These are phyloP conservation scores for Discoglossus pictus DNA, from an alignment of 2,797 vertebrate species.

Conservation along the genomic window DNA sequence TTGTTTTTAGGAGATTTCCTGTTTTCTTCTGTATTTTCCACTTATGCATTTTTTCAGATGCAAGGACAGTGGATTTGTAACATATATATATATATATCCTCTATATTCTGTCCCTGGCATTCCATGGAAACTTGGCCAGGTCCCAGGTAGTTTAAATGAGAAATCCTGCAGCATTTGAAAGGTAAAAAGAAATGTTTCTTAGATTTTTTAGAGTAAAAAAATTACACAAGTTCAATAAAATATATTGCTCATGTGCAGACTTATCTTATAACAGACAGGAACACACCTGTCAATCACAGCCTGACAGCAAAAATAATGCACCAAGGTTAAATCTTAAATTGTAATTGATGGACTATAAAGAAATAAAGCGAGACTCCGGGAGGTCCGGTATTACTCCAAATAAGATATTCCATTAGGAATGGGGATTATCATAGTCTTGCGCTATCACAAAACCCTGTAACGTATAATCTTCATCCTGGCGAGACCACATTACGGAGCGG, in stretches of 20 bases:
- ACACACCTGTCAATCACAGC: conserved; percentile 2
- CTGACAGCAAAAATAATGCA: not conserved
- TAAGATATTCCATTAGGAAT: conserved; percentile 36
- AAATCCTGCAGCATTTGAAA: too few species aligned
- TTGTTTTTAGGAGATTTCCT: too few species aligned
- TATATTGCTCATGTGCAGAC: not conserved
- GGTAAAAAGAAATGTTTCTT: too few species aligned
- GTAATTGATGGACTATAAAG: not conserved
- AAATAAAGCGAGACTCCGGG: conserved; percentile 15
- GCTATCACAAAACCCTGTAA: conserved; percentile 13
- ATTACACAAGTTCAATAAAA: too few species aligned
- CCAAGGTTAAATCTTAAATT: conserved; percentile 32
- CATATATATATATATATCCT: too few species aligned
- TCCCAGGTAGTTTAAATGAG: too few species aligned
- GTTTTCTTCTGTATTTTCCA: too few species aligned
- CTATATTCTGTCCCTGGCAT: too few species aligned
- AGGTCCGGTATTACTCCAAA: conserved; percentile 10
- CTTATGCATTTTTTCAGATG: too few species aligned
- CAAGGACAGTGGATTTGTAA: too few species aligned
- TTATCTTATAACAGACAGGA: not conserved
- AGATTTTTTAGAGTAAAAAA: too few species aligned
- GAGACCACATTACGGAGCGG: conserved; percentile 11
- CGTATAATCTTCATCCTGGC: conserved; percentile 17
- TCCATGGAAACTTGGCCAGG: too few species aligned
- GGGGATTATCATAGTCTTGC: conserved; percentile 23